phyloP scores from a whole-genome alignment of 2,113 vertebrate genomes.

The Varanus komodoensis region DNA sequence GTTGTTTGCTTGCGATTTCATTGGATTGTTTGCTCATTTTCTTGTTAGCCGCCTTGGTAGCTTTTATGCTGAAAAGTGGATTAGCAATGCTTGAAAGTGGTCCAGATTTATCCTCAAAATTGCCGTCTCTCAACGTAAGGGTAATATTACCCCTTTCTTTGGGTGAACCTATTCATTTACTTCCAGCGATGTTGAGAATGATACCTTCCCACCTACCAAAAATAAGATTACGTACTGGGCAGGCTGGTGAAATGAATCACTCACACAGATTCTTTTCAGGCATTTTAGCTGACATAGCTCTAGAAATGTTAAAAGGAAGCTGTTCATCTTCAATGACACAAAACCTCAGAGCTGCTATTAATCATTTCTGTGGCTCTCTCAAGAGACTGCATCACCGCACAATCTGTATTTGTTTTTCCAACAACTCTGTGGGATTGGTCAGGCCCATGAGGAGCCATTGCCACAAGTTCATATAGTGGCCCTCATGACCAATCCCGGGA shows the following conservation, averaged over 20 bases:
- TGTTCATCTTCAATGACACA: constrained; percentile 10
- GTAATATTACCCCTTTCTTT: background rate
- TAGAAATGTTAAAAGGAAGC: constrained; percentile 1
- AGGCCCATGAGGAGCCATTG: background rate
- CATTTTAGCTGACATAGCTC: constrained; percentile 16
- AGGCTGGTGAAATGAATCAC: background rate
- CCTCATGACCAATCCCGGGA: background rate
- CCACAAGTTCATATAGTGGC: background rate
- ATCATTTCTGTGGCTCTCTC: background rate
- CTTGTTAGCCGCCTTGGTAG: background rate
- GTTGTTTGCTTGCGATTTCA: background rate
- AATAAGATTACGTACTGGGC: background rate
- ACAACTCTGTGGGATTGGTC: background rate
- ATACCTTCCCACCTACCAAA: background rate
- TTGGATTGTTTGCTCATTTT: background rate
- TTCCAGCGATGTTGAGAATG: background rate
- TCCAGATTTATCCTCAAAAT: background rate
- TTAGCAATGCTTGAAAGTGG: background rate
- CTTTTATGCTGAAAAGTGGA: background rate
- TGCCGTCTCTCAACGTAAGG: background rate
- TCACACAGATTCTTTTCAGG: background rate
- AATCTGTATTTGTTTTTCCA: constrained; percentile 1
- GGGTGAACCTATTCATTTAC: background rate
- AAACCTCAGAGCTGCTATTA: background rate
- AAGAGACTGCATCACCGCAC: background rate